Percentiles rank a stretch among this genome's conserved stretches.
These are phyloP conservation scores for Scolanthus callimorphus DNA, from an alignment of 92 coral and sea anemone species.

Conservation along the genomic window DNA sequence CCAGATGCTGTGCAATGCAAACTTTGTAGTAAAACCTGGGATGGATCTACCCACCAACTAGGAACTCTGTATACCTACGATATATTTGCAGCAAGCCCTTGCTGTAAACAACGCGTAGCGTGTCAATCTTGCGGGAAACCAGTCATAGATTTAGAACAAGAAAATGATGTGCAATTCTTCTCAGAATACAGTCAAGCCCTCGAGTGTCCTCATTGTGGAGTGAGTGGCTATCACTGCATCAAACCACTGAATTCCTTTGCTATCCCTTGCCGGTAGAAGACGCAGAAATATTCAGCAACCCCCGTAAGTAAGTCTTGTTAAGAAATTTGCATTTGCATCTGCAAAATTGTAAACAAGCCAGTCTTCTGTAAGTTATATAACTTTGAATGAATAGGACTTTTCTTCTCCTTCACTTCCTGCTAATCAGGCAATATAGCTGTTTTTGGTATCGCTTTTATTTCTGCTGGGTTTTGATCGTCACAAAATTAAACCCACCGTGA, in stretches of 20 bases:
- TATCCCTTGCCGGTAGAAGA: slow-evolving; percentile 1
- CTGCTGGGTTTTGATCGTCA: no score
- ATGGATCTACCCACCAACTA: slow-evolving; percentile 94
- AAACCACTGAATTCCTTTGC: slow-evolving; percentile 72
- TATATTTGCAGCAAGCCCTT: slow-evolving; percentile 96
- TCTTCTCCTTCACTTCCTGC: no score
- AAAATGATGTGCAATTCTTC: slow-evolving; percentile 62
- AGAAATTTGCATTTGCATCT: no score
- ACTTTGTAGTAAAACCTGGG: slow-evolving; percentile 85
- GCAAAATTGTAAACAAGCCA: no score
- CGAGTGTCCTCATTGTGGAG: slow-evolving; percentile 96
- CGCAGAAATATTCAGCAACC: no score
- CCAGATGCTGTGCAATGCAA: slow-evolving; percentile 90
- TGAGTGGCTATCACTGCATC: slow-evolving; percentile 86
- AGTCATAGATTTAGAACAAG: slow-evolving; percentile 69
- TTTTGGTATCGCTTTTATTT: no score
- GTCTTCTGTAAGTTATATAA: no score
- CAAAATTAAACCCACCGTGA: no score
- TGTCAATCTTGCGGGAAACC: slow-evolving; percentile 95
- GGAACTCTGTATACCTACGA: slow-evolving; percentile 95
- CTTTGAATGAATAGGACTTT: no score
- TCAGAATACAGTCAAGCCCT: slow-evolving; percentile 89
- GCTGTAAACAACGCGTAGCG: slow-evolving; percentile 87
- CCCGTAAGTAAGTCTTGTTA: no score
- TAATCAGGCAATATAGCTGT: no score